Percentiles rank a stretch among this genome's conserved stretches.
Evolutionary conservation across 2,888 invertebrate genomes (phyloP).

Genomic region (Pardosa pseudoannulata): DNA sequence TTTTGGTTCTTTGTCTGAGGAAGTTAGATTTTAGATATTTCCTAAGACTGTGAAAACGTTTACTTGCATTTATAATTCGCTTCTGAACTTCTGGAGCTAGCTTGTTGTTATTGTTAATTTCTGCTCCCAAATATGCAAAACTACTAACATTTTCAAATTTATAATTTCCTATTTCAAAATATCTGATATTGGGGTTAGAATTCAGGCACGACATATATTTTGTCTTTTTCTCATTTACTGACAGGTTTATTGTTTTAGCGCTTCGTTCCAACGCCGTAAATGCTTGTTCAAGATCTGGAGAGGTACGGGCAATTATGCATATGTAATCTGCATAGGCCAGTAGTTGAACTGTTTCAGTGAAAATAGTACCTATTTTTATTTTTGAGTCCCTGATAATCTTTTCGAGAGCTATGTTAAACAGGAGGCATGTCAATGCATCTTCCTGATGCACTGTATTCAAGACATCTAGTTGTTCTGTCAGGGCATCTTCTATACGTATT

Average conservation of each 20-base stretch:
- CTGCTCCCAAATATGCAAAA: neutral
- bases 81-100: neutral
- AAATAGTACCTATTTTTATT: neutral
- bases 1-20: neutral
- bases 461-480: neutral
- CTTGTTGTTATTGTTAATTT: neutral
- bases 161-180: too few species aligned
- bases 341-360: neutral
- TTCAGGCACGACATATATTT: neutral
- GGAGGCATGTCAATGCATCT: neutral
- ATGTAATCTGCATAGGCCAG: neutral
- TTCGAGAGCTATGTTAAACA: neutral
- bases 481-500: neutral
- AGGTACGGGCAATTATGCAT: neutral
- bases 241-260: neutral
- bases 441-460: conserved; percentile 9
- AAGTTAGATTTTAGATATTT: neutral
- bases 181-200: too few species aligned
- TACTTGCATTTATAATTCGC: too few species aligned
- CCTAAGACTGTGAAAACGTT: neutral
- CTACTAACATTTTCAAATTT: neutral
- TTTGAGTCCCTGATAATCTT: neutral
- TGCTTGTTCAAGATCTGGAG: neutral
- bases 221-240: neutral
- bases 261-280: neutral